A percentile compares a stretch with the other conserved stretches of the same genome.
phyloP scores from a whole-genome alignment of 2,113 vertebrate genomes.

The Myiozetetes cayanensis region DNA sequence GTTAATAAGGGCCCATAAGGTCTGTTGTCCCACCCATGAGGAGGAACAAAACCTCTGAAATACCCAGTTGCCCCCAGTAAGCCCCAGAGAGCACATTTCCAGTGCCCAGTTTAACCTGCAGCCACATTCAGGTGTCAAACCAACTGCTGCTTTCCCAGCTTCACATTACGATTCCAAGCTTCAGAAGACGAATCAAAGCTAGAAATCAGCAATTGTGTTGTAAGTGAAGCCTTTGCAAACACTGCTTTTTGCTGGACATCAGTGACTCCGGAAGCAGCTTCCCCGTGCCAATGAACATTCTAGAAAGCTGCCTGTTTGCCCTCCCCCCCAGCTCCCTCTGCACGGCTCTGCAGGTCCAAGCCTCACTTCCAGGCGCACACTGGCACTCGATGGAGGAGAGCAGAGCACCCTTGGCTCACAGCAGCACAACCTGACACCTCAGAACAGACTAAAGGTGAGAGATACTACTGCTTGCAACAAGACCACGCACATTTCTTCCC shows the following conservation, averaged over 20 bases:
- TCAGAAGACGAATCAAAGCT: not conserved
- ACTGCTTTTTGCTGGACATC: not conserved
- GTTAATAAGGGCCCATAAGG: not conserved
- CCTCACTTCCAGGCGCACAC: not conserved
- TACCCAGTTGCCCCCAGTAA: not conserved
- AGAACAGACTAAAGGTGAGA: not conserved
- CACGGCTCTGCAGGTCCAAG: not conserved
- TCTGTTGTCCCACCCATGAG: not conserved
- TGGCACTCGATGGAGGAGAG: not conserved
- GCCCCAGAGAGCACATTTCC: not conserved
- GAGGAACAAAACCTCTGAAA: rapidly evolving
- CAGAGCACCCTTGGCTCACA: not conserved
- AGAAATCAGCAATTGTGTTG: not conserved
- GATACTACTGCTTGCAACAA: not conserved
- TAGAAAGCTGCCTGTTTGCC: not conserved
- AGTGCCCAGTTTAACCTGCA: not conserved
- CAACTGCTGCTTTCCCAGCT: not conserved
- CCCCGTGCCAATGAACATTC: not conserved
- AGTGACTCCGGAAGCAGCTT: not conserved
- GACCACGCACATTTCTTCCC: not conserved
- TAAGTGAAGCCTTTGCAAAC: not conserved
- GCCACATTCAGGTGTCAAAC: not conserved
- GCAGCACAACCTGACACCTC: not conserved
- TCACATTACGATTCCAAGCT: not conserved
- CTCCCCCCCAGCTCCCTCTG: not conserved